phyloP scores from a whole-genome alignment of 2,113 vertebrate genomes.

The Scomber scombrus region DNA sequence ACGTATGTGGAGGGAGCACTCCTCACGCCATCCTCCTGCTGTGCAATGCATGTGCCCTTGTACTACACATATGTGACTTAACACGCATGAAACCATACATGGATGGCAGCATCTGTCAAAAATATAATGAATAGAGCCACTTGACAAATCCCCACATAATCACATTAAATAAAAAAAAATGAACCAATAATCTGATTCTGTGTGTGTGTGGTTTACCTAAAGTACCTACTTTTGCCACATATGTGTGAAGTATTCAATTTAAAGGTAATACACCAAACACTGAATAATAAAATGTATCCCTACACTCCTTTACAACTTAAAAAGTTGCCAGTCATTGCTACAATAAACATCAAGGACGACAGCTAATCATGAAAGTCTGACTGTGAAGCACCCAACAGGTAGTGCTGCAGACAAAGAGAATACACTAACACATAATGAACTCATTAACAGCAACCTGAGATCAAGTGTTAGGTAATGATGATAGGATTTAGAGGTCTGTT shows the following conservation, averaged over 20 bases:
- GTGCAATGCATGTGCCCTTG: conserved; percentile 54
- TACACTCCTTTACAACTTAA: background rate
- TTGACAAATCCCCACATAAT: background rate
- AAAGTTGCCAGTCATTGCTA: conserved; percentile 5
- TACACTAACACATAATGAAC: conserved; percentile 49
- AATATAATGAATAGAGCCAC: conserved; percentile 8
- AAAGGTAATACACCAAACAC: background rate
- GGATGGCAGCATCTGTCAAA: conserved; percentile 27
- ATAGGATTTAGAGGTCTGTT: conserved; percentile 67
- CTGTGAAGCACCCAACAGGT: conserved; percentile 27
- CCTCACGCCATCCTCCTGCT: conserved; percentile 46
- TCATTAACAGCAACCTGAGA: conserved; percentile 61
- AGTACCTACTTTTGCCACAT: too few species aligned
- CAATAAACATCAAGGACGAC: conserved; percentile 35
- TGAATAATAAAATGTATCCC: background rate
- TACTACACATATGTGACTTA: conserved; percentile 22
- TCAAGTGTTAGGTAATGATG: conserved; percentile 47
- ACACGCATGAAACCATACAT: conserved; percentile 32
- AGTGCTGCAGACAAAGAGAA: conserved; percentile 50
- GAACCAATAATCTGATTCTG: background rate
- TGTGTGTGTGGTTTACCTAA: too few species aligned
- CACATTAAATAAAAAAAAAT: background rate
- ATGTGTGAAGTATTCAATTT: background rate
- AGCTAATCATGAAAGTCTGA: conserved; percentile 22
- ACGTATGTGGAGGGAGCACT: conserved; percentile 42